Conservation (phyloP, 2,888 invertebrate genomes). For the Nomada fabriciana region DNA sequence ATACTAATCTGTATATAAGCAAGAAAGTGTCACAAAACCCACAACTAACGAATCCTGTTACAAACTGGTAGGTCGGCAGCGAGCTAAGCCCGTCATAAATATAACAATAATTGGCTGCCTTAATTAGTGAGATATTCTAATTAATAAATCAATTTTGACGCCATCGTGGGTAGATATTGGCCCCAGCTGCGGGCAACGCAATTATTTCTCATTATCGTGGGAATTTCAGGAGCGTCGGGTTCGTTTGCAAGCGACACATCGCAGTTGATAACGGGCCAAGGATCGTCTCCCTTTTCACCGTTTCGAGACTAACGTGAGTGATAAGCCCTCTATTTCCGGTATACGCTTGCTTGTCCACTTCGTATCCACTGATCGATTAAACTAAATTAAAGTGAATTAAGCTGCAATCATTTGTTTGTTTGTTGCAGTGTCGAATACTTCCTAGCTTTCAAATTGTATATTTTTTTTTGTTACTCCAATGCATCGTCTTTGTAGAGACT, state of each 20-base stretch:
- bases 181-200: background rate
- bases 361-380: background rate
- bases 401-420: background rate
- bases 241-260: conserved; percentile 27
- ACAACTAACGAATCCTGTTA: background rate
- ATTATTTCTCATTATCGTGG: conserved; percentile 38
- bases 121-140: background rate
- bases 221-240: background rate
- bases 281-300: conserved; percentile 18
- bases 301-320: background rate
- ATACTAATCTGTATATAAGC: too few relatives aligned
- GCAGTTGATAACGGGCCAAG: conserved; percentile 35
- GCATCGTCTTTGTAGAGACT: too few relatives aligned
- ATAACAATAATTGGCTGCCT: background rate
- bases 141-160: background rate
- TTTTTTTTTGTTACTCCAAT: too few relatives aligned
- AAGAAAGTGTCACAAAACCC: background rate
- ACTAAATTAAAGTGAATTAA: background rate
- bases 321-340: background rate
- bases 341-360: background rate
- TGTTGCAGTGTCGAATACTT: too few relatives aligned
- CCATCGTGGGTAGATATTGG: background rate
- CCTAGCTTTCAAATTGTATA: too few relatives aligned
- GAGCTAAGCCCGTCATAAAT: background rate
- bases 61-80: too few relatives aligned